Percentiles rank a stretch among this genome's conserved stretches.
phyloP scores from a whole-genome alignment of 2,888 invertebrate species.

The Nephrotoma flavescens region DNA sequence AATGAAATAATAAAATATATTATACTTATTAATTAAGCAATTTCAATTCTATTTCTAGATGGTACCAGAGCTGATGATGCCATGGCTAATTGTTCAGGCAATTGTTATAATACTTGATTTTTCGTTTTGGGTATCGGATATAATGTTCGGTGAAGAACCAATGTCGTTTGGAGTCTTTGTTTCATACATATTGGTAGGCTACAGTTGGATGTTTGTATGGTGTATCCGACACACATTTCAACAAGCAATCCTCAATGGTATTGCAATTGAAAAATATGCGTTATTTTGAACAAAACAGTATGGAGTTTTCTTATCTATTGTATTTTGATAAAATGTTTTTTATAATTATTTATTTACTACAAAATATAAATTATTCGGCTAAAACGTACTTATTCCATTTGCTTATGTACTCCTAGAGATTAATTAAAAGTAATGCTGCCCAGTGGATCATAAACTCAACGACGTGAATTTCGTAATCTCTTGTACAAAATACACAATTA shows the following conservation, averaged over 20 bases:
- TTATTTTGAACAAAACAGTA: not conserved
- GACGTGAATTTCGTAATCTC: not conserved
- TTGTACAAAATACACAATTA: not conserved
- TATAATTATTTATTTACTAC: not conserved
- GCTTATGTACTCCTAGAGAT: not conserved
- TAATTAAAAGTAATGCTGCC: not conserved
- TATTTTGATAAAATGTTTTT: not conserved
- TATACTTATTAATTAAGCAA: not conserved
- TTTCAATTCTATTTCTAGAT: slow-evolving; percentile 15
- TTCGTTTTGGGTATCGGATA: slow-evolving; percentile 17
- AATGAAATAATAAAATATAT: not conserved
- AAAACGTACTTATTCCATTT: not conserved
- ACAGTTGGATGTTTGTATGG: slow-evolving; percentile 14
- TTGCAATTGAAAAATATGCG: slow-evolving; percentile 5
- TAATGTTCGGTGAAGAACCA: slow-evolving; percentile 15
- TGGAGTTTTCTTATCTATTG: not conserved
- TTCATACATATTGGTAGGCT: slow-evolving; percentile 8
- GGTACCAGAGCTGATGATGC: slow-evolving; percentile 18
- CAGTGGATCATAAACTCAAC: not conserved
- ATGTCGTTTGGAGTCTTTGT: slow-evolving; percentile 15
- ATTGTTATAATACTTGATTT: slow-evolving; percentile 17
- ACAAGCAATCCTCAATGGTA: slow-evolving; percentile 11
- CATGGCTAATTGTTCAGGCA: slow-evolving; percentile 18
- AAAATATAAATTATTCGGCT: not conserved
- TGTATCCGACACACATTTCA: slow-evolving; percentile 19